These are phyloP conservation scores for Lepilemur ruficaudatus DNA, from an alignment of 2,797 vertebrate genomes.

Conservation along the genomic window DNA sequence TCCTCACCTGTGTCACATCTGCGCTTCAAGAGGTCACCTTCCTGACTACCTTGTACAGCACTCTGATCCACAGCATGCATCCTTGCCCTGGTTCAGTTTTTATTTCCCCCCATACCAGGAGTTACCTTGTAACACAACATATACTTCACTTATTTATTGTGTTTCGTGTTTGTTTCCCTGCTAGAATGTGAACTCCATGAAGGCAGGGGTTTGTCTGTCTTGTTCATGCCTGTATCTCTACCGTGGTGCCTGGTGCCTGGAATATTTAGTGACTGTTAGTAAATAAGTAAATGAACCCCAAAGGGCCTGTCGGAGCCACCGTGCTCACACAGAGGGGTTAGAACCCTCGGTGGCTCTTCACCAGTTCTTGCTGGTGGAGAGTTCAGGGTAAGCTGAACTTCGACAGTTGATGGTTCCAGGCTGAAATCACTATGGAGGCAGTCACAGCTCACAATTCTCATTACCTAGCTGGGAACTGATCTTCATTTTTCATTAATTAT, in stretches of 20 bases:
- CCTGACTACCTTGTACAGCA: background rate
- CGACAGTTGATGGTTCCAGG: background rate
- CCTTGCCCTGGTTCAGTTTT: too few relatives aligned
- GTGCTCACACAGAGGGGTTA: background rate
- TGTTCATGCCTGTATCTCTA: background rate
- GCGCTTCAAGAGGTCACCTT: background rate
- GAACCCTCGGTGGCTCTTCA: background rate
- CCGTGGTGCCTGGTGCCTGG: background rate
- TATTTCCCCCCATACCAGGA: background rate
- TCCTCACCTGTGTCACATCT: background rate
- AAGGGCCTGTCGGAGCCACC: background rate
- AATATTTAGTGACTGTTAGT: background rate
- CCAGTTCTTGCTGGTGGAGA: background rate
- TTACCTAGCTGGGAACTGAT: background rate
- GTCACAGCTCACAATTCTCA: background rate
- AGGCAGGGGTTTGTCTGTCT: background rate
- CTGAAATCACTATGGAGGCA: background rate
- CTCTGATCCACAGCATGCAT: background rate
- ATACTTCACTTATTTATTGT: too few relatives aligned
- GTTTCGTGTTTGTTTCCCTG: background rate
- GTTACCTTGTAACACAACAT: background rate
- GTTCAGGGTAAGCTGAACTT: background rate
- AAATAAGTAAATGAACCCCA: background rate
- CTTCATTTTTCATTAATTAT: background rate
- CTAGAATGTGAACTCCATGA: background rate